phyloP scores from a whole-genome alignment of 2,888 invertebrate genomes.

The Microctonus aethiopoides region DNA sequence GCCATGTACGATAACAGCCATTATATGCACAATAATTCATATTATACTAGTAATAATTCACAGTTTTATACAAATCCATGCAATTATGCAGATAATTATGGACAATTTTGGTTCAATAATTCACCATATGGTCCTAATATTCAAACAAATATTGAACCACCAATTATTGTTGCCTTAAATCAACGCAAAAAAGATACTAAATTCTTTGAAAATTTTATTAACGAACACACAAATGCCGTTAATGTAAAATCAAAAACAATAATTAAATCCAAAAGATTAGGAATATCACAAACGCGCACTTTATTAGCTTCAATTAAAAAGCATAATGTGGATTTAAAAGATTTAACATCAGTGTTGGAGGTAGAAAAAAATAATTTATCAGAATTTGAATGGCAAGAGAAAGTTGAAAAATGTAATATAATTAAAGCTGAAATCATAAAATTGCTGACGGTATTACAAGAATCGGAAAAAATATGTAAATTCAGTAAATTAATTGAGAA shows the following conservation, averaged over 20 bases:
- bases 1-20: slow-evolving; percentile 25
- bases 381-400: slow-evolving; percentile 71
- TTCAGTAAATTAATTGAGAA: slow-evolving; percentile 48
- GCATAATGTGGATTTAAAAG: slow-evolving; percentile 62
- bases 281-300: slow-evolving; percentile 64
- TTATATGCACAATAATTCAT: background rate
- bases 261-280: slow-evolving; percentile 44
- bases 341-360: slow-evolving; percentile 66
- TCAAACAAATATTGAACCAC: background rate
- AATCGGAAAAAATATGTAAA: slow-evolving; percentile 53
- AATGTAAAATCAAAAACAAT: slow-evolving; percentile 35
- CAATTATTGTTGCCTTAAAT: slow-evolving; percentile 29
- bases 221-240: slow-evolving; percentile 8
- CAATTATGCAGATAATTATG: background rate
- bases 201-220: slow-evolving; percentile 50
- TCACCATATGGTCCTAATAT: background rate
- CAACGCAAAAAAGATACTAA: slow-evolving; percentile 48
- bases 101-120: background rate
- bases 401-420: slow-evolving; percentile 68
- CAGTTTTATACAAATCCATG: background rate
- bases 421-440: slow-evolving; percentile 69
- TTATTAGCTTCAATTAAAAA: slow-evolving; percentile 60
- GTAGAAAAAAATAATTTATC: slow-evolving; percentile 66
- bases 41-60: background rate
- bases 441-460: slow-evolving; percentile 57